These are phyloP conservation scores for Lycia hirtaria DNA, from an alignment of 2,888 invertebrate species.

Conservation along the genomic window DNA sequence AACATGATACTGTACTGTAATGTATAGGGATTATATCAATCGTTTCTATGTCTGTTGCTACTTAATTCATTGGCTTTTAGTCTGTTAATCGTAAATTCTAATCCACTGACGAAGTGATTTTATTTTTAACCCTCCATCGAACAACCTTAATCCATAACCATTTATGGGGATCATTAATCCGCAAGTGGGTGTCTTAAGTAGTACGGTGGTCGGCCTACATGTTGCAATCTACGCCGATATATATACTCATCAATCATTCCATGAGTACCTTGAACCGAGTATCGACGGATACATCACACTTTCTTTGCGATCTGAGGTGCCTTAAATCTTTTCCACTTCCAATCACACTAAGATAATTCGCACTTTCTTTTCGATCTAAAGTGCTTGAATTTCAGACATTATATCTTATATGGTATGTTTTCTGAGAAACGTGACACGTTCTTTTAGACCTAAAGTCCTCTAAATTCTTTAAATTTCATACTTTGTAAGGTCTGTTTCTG, in stretches of 20 bases:
- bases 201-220: constrained; percentile 64
- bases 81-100: constrained; percentile 22
- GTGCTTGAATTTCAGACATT: no score
- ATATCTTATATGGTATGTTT: no score
- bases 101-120: constrained; percentile 28
- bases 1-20: no score
- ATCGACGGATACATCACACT: constrained; percentile 31
- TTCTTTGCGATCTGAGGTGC: constrained; percentile 32
- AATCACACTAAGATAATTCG: no score
- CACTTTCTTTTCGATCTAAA: no score
- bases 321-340: constrained; percentile 44
- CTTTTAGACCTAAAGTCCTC: no score
- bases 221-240: constrained; percentile 71
- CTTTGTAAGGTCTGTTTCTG: no score
- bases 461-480: no score
- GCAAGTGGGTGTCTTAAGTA: constrained; percentile 69
- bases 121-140: constrained; percentile 32
- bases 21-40: constrained; percentile 1
- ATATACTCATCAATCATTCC: constrained; percentile 74
- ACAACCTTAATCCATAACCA: constrained; percentile 44
- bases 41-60: constrained; percentile 3
- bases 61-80: constrained; percentile 11
- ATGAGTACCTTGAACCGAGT: constrained; percentile 59
- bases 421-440: no score
- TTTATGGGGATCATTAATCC: constrained; percentile 61